Evolutionary conservation across 1,140 invertebrate genomes (phyloP), one percentile per base, ranked within the genome.

Genomic region (Halictus rubicundus): DNA sequence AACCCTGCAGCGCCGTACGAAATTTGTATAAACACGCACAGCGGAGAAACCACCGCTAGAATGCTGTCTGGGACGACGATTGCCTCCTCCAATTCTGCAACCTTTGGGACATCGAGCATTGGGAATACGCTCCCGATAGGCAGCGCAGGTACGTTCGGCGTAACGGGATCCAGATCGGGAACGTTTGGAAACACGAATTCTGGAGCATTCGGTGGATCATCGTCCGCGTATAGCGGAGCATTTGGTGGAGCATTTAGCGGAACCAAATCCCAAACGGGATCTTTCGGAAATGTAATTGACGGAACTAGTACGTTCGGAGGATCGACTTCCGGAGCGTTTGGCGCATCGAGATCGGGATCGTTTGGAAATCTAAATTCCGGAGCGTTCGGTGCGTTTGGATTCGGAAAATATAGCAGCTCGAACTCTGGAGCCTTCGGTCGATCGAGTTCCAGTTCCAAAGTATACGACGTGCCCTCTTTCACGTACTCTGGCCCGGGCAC

Each of bases 1-100:
- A 70, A 63, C 21, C 39, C 64, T 10, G 14, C 59, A 1, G 19
- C 52, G 19, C 65, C 82, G 46, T 72, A 83, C n/a, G 65, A 85
- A 42, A 19, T 75, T 46, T 85, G 80, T 16, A 23, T 85, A 10
- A 65, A 86, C 10, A 21, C 57, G 25, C 42, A 16, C 8, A 84
- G 61, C 12, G 83, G 82, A 57, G 57, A 85, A 23, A 49, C 32
- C 37, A 78, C 32, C n/a, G 61, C 16, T n/a, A 42, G 37, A 59
- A 10, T 23, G 9, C 19, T 66, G 12, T 21, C 39, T 7, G 74
- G 32, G 61, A 9, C 25, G 52, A 32, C 27, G 19, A 23, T 21
- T 6, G 54, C 5, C 1, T 8, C 54, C 8, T 8, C 54, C 8
- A n/a, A 9, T 23, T 57, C 54, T n/a, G 21, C 49, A 52, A 0